Base-by-base conservation (phyloP, 1,140 invertebrate species). In the Dendrolimus punctatus region DNA sequence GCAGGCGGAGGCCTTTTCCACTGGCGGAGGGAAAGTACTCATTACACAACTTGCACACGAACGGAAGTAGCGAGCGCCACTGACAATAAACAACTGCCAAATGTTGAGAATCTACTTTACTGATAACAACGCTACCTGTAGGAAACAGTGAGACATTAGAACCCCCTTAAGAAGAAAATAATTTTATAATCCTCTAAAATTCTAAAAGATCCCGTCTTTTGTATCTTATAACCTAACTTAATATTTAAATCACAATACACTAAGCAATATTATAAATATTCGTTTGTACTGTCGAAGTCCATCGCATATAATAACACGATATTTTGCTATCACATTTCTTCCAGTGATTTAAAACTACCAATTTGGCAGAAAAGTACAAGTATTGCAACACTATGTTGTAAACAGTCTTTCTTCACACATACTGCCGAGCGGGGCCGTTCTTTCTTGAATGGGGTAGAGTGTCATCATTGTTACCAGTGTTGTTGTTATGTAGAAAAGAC, bases 401-500 rank as follows among this genome's bases (percentile, higher is more conserved):
- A 43, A 53, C 54, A 45, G 46, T 52, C 38, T 56, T 46, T 57
- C 56, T 49, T 75, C 67, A 85, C 57, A 85, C 82, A 52, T 85
- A 85, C 51, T 82, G 80, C 23, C 79, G 52, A 7, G 73, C 45
- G 6, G 79, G 76, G 23, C 74, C 77, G 40, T 80, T 83, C 56
- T 85, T 85, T 49, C 82, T 76, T 8, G 78, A 66, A 48, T 79
- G 80, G 8, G 75, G 70, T 49, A 82, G 42, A 23, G 76, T 76
- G 45, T 83, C 80, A 39, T 83, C 80, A 41, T 76, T 76, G 51
- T 66, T 74, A 2, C 72, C 72, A 6, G 65, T 73, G 57, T 85
- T 85, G 55, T 85, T 85, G 64, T 85, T 85, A 58, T 85, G 82
- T 40, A 85, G 57, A 51, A 82, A 85, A 38, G 82, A 80, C 82